Conservation (phyloP, 2,113 vertebrate genomes). For the Brachionichthys hirsutus region DNA sequence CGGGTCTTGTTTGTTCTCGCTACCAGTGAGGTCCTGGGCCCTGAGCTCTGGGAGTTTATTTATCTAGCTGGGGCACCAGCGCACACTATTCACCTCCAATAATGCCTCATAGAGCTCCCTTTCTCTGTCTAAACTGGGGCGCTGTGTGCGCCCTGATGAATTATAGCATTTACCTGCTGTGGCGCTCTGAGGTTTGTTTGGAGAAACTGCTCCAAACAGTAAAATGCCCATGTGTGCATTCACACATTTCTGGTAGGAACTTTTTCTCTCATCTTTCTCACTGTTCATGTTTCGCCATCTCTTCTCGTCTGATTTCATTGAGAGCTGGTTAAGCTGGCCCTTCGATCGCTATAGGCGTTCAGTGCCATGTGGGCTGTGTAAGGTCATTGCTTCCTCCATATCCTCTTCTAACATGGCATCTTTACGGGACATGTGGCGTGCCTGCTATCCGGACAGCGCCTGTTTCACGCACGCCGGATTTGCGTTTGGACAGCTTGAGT, state of each 20-base stretch:
- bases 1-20: conserved; percentile 84
- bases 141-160: conserved; percentile 78
- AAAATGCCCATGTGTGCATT: conserved; percentile 64
- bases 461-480: conserved; percentile 51
- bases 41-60: conserved; percentile 82
- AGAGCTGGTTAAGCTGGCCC: conserved; percentile 14
- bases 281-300: conserved; percentile 25
- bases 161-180: conserved; percentile 80
- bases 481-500: conserved; percentile 81
- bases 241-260: conserved; percentile 30
- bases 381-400: conserved; percentile 37
- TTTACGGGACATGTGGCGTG: conserved; percentile 70
- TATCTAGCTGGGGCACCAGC: conserved; percentile 80
- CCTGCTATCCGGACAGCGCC: conserved; percentile 61
- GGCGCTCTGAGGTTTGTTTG: conserved; percentile 73
- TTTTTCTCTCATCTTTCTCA: conserved; percentile 22
- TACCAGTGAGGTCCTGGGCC: conserved; percentile 81
- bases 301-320: conserved; percentile 29
- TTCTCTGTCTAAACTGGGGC: conserved; percentile 76
- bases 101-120: conserved; percentile 80
- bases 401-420: conserved; percentile 53
- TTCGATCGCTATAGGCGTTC: conserved; percentile 37
- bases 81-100: conserved; percentile 80
- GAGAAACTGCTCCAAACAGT: conserved; percentile 71
- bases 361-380: conserved; percentile 33